Conservation (phyloP, 2,888 invertebrate species). For the Cistogaster globosa region DNA sequence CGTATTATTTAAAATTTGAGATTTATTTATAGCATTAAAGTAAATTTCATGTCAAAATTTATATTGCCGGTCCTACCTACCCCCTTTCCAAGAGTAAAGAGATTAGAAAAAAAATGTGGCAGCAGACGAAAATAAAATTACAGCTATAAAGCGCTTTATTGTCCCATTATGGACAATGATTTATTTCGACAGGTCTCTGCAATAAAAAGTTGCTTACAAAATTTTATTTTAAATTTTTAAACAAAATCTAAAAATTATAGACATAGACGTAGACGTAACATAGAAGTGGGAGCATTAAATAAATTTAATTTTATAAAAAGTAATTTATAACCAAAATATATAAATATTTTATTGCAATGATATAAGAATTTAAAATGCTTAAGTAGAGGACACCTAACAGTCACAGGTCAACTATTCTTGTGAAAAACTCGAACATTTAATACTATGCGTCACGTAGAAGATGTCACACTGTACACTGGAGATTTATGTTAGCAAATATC, state of each 20-base stretch:
- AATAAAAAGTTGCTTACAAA: conserved; percentile 34
- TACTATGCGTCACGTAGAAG: too few relatives aligned
- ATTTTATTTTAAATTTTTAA: not conserved
- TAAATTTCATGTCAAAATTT: not conserved
- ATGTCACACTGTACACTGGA: too few relatives aligned
- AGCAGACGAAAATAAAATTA: not conserved
- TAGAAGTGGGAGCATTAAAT: not conserved
- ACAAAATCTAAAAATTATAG: conserved; percentile 1
- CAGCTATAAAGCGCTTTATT: conserved; percentile 30
- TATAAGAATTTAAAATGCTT: too few relatives aligned
- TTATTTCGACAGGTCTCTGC: conserved; percentile 58
- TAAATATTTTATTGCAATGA: too few relatives aligned
- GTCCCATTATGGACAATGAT: conserved; percentile 60
- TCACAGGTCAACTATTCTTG: too few relatives aligned
- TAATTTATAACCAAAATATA: too few relatives aligned
- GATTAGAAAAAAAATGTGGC: conserved; percentile 47
- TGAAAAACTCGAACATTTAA: too few relatives aligned
- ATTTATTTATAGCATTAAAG: conserved; percentile 30
- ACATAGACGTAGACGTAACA: not conserved
- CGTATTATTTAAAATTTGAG: not conserved
- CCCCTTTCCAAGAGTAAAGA: not conserved
- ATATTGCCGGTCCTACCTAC: not conserved
- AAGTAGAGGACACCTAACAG: too few relatives aligned
- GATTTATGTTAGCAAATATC: too few relatives aligned
- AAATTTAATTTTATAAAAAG: too few relatives aligned